Base-by-base conservation (phyloP, 2,797 vertebrate species). In the Sternotherus odoratus region DNA sequence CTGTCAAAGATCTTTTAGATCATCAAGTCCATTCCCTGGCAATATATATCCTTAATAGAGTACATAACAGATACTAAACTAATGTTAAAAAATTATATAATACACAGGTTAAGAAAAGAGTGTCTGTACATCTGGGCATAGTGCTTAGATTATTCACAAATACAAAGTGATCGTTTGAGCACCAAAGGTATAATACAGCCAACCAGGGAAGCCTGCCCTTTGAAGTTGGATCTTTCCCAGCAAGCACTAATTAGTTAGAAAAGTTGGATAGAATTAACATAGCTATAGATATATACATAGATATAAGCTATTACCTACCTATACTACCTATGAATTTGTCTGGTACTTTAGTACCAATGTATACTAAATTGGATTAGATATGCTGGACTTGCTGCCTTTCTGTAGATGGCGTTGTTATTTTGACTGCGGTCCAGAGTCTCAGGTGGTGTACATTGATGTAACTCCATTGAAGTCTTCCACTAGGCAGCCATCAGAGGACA, bases 291-390 rank as follows among this genome's bases (percentile, higher is more conserved):
- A n/a, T n/a, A n/a, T n/a, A n/a, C n/a, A n/a, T 30, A 50, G 86
- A 89, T 85, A 12, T 0, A 39, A 26, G 1, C 1, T 3, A 11
- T 24, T 74, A 79, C 1, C 15, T 3, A 51, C 3, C 3, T 0
- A 0, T 3, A 6, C n/a, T 82, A 12, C 13, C 81, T 93, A 82
- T 82, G 23, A 60, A 4, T 39, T 36, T 3, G 12, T n/a, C 0
- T 46, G 1, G n/a, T 82, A 6, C 39, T 87, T 48, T n/a, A 60
- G n/a, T 33, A 9, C 1, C 10, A 33, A 30, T 78, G 63, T 57
- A 54, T 79, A 89, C 88, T 74, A 12, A 63, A 17, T 0, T 1
- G 21, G 26, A 53, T 17, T 48, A 21, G 48, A 4, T 77, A 87
- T 77, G n/a, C 6, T 5, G 43, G n/a, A 83, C 17, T n/a, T 91